phyloP scores from a whole-genome alignment of 2,797 vertebrate species.

The Halcyon leucocephala region DNA sequence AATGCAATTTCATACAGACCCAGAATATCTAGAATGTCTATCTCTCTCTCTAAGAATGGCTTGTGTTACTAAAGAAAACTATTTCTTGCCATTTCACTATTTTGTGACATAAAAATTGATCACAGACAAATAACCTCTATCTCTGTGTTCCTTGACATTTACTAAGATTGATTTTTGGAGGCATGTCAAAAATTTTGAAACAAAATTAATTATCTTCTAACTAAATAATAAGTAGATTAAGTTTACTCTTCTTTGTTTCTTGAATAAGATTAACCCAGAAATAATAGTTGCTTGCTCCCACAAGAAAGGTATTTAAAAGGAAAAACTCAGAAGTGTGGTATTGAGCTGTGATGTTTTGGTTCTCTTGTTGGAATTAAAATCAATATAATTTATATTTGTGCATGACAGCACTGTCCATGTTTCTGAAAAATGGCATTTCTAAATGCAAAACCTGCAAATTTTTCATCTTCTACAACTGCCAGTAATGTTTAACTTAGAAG shows the following conservation, averaged over 20 bases:
- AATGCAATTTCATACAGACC: background rate
- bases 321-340: background rate
- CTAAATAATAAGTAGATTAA: background rate
- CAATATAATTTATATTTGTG: background rate
- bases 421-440: background rate
- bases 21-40: background rate
- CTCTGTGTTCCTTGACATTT: background rate
- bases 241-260: background rate
- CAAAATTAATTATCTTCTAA: background rate
- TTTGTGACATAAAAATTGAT: conserved; percentile 37
- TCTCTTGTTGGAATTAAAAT: background rate
- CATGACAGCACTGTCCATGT: background rate
- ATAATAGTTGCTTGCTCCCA: background rate
- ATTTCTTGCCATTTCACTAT: conserved; percentile 6
- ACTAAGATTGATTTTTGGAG: conserved; percentile 25
- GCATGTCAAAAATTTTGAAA: background rate
- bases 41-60: background rate
- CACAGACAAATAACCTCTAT: background rate
- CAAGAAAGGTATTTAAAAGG: background rate
- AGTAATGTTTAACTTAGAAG: background rate
- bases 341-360: background rate
- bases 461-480: background rate
- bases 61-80: background rate
- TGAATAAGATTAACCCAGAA: background rate
- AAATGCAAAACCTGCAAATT: background rate